phyloP scores from a whole-genome alignment of 2,113 vertebrate species.

The Hypocryptadius cinnamomeus region DNA sequence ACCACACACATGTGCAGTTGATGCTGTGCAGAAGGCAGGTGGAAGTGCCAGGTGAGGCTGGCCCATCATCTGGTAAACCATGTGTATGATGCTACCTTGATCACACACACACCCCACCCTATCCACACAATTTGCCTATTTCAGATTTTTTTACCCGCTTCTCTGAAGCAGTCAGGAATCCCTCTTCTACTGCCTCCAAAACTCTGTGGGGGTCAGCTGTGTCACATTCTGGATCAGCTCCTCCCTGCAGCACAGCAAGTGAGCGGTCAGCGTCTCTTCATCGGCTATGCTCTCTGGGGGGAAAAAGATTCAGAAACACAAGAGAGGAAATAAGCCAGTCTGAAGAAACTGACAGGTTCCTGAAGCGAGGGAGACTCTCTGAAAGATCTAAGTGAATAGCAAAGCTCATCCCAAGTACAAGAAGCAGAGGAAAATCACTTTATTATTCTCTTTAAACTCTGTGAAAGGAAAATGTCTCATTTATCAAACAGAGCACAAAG shows the following conservation, averaged over 20 bases:
- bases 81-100: not conserved
- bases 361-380: constrained; percentile 12
- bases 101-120: not conserved
- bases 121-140: not conserved
- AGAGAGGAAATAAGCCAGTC: constrained; percentile 58
- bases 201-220: constrained; percentile 64
- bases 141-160: constrained; percentile 63
- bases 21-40: not conserved
- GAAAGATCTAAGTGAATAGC: constrained; percentile 72
- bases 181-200: constrained; percentile 69
- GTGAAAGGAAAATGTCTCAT: constrained; percentile 72
- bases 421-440: constrained; percentile 67
- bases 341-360: constrained; percentile 65
- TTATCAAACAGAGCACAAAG: constrained; percentile 72
- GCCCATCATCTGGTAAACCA: not conserved
- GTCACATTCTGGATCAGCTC: constrained; percentile 67
- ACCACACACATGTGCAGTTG: accelerated
- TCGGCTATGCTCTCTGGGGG: constrained; percentile 23
- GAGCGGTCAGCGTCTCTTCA: constrained; percentile 31
- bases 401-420: constrained; percentile 61
- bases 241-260: constrained; percentile 57
- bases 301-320: constrained; percentile 29
- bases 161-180: constrained; percentile 56
- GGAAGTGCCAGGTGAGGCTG: not conserved
- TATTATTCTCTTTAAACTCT: constrained; percentile 76